phyloP scores from a whole-genome alignment of 1,140 invertebrate genomes.

The Pseudobourletiella spinata region DNA sequence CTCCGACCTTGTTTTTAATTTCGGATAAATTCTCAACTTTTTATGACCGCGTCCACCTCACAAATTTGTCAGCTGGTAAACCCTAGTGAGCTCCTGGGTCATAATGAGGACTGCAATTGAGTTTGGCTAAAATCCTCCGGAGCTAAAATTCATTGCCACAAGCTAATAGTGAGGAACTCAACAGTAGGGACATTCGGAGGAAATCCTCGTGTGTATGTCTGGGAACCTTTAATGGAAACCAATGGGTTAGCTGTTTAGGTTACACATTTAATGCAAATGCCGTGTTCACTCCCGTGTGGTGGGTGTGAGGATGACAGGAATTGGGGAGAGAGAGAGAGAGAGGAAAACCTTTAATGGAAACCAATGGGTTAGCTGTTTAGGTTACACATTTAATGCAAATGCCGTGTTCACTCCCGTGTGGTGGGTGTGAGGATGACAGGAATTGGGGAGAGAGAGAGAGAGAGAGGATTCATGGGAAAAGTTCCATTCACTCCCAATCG shows the following conservation, averaged over 20 bases:
- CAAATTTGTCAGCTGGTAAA: neutral
- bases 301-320: neutral
- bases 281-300: neutral
- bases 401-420: too few species aligned
- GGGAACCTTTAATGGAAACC: neutral
- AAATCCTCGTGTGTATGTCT: too few species aligned
- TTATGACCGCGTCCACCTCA: too few species aligned
- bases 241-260: neutral
- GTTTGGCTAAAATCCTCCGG: too few species aligned
- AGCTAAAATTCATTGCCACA: too few species aligned
- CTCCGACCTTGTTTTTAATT: neutral
- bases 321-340: neutral
- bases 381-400: too few species aligned
- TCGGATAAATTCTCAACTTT: neutral
- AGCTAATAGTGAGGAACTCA: too few species aligned
- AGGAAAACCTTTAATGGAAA: neutral
- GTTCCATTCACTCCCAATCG: neutral
- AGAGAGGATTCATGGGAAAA: slow-evolving; percentile 4
- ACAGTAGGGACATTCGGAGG: too few species aligned
- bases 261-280: too few species aligned
- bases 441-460: neutral
- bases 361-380: neutral
- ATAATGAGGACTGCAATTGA: too few species aligned
- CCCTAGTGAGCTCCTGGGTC: too few species aligned
- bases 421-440: neutral